Base-by-base conservation (phyloP, 2,797 vertebrate genomes). In the Trematomus bernacchii region DNA sequence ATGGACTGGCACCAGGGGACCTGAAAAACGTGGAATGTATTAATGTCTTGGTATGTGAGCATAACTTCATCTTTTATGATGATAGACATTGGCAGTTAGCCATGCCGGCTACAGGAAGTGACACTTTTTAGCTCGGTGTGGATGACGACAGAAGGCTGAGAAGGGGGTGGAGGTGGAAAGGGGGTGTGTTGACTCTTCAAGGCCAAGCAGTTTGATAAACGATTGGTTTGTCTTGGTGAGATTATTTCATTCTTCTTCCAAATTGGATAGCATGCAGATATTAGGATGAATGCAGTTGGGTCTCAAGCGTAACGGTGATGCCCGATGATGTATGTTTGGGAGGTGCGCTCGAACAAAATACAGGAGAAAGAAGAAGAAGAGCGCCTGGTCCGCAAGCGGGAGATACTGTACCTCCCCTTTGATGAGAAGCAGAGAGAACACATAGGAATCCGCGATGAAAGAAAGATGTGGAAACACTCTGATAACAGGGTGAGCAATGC, bases 221-320 rank as follows among this genome's bases (percentile, higher is more conserved):
- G 80, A 88, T 84, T 67, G 80, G 79, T 87, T 93, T 85, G 80
- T 82, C 81, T 82, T 80, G 79, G 67, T 48, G 71, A 80, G 78
- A 87, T 87, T 55, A 85, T 89, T 90, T 87, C 89, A 88, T 93
- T 92, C 82, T 91, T 92, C 89, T 87, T 83, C 69, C 85, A 87
- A 91, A 94, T 87, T 87, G 76, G 77, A 78, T 63, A 54, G 74
- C 82, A 57, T 74, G 81, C 85, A 84, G 69, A 86, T 92, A 93
- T 94, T 85, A 87, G 84, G 82, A 87, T 83, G 66, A 71, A 93
- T 90, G 84, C 73, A 3, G 58, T 42, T 21, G 78, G 85, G 77
- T 83, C 77, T 79, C 62, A 27, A 83, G 86, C 82, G 53, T 73
- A 82, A 77, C 82, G 79, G 77, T 73, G 77, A 86, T 80, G 70